phyloP scores from a whole-genome alignment of 2,113 vertebrate species.

The Meriones unguiculatus region DNA sequence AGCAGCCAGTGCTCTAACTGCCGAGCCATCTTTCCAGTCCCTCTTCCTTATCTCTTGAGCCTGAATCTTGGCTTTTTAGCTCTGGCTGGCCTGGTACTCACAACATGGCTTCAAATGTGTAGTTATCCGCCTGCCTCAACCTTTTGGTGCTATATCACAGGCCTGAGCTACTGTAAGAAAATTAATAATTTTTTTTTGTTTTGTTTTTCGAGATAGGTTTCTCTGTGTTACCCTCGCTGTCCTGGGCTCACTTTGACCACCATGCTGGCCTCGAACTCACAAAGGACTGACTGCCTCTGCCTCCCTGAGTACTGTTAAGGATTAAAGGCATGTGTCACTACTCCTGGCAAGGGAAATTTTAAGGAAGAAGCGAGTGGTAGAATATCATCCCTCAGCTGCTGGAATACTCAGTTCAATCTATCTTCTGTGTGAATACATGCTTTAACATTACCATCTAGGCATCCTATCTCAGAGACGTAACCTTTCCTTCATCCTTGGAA shows the following conservation, averaged over 20 bases:
- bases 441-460: not conserved
- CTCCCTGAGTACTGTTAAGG: too few species aligned
- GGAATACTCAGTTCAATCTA: not conserved
- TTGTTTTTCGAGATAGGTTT: too few species aligned
- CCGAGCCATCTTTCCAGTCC: not conserved
- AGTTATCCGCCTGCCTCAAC: not conserved
- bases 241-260: too few species aligned
- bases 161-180: not conserved
- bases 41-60: not conserved
- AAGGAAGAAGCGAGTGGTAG: not conserved
- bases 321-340: too few species aligned
- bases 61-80: not conserved
- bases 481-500: not conserved
- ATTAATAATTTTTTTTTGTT: too few species aligned
- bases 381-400: not conserved
- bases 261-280: too few species aligned
- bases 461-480: not conserved
- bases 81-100: not conserved
- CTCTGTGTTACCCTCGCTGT: too few species aligned
- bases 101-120: not conserved
- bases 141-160: not conserved
- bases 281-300: too few species aligned
- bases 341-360: not conserved
- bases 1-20: not conserved
- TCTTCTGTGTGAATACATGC: not conserved